Evolutionary conservation across 2,113 vertebrate species (phyloP).

Genomic region (Callithrix jacchus): DNA sequence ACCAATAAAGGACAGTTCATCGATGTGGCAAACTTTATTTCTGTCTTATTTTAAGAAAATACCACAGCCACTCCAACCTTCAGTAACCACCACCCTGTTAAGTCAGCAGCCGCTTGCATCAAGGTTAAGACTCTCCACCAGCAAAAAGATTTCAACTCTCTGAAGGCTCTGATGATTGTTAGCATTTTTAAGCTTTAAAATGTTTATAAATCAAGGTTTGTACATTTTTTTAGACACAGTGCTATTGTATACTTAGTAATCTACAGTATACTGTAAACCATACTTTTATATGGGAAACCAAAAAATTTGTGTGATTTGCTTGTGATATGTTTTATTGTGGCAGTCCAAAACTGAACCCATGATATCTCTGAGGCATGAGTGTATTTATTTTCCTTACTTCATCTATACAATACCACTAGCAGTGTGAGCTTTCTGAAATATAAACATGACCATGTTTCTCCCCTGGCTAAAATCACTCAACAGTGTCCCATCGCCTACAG

Average conservation of each 20-base stretch:
- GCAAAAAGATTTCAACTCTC: background rate
- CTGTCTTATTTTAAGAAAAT: background rate
- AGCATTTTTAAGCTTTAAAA: background rate
- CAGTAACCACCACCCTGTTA: background rate
- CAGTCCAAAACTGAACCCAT: background rate
- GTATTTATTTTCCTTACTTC: background rate
- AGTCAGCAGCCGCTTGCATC: background rate
- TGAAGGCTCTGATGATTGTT: background rate
- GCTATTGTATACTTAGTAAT: background rate
- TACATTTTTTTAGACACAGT: background rate
- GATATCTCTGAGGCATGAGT: background rate
- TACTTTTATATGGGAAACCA: background rate
- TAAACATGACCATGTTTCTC: background rate
- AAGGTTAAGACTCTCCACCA: background rate
- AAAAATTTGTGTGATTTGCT: background rate
- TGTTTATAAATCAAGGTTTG: background rate
- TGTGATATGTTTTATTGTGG: background rate
- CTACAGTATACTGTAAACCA: background rate
- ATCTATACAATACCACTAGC: background rate
- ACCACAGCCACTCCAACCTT: background rate
- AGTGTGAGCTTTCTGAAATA: constrained; percentile 10
- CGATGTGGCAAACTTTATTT: background rate
- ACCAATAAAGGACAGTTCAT: background rate
- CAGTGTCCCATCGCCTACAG: background rate
- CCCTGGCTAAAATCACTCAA: background rate